Evolutionary conservation across 1,140 invertebrate genomes (phyloP).

Genomic region (Eriosoma lanigerum): DNA sequence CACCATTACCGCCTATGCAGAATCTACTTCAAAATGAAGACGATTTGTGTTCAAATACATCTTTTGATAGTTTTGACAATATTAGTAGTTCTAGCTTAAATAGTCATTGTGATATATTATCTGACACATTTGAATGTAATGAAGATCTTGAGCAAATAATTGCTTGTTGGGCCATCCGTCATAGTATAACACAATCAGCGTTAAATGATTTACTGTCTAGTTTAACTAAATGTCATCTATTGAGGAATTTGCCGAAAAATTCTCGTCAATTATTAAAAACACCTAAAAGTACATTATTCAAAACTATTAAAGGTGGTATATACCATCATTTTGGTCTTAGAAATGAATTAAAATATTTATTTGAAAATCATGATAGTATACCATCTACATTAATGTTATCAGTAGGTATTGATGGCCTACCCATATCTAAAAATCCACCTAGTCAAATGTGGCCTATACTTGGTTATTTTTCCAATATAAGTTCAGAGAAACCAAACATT

Average conservation of each 20-base stretch:
- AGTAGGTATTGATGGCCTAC: not conserved
- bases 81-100: not conserved
- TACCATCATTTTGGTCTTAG: slow-evolving; percentile 7
- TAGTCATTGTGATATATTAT: not conserved
- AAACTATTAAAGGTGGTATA: not conserved
- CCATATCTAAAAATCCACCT: slow-evolving; percentile 1
- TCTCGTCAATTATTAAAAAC: not conserved
- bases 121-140: not conserved
- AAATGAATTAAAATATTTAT: not conserved
- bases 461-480: not conserved
- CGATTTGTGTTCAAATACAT: too few relatives aligned
- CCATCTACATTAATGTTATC: not conserved
- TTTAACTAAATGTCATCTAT: not conserved
- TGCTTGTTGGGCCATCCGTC: not conserved
- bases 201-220: not conserved
- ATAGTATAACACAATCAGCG: not conserved
- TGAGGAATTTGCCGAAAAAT: not conserved
- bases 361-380: not conserved
- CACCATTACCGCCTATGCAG: too few relatives aligned
- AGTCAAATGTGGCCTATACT: slow-evolving; percentile 7
- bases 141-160: not conserved
- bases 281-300: not conserved
- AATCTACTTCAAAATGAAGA: not conserved
- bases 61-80: not conserved
- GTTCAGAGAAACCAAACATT: not conserved